A percentile compares a stretch with the other conserved stretches of the same genome.
These are phyloP conservation scores for Pangasianodon gigas DNA, from an alignment of 2,113 vertebrate species.

Conservation along the genomic window DNA sequence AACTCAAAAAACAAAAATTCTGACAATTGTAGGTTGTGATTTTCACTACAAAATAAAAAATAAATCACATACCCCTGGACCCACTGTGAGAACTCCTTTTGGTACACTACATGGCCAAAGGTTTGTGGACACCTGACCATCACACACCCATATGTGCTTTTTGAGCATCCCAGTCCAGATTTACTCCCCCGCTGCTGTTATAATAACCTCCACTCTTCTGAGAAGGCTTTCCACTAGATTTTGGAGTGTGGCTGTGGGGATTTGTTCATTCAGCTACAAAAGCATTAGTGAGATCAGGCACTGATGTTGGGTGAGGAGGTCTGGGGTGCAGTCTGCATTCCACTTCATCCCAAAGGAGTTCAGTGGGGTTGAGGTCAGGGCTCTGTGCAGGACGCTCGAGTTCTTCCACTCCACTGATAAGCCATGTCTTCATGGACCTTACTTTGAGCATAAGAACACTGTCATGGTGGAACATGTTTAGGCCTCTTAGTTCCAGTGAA, in stretches of 20 bases:
- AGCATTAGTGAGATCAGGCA: not conserved
- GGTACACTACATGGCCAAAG: not conserved
- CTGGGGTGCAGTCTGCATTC: not conserved
- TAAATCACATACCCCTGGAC: not conserved
- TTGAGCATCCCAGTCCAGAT: not conserved
- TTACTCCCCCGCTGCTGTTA: not conserved
- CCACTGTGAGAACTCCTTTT: not conserved
- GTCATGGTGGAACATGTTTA: too few relatives aligned
- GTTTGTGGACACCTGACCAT: not conserved
- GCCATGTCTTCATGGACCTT: not conserved
- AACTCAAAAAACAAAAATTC: not conserved
- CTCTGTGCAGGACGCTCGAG: not conserved
- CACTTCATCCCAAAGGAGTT: not conserved
- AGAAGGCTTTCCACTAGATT: not conserved
- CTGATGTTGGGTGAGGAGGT: not conserved
- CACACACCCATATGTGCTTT: not conserved
- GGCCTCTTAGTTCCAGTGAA: too few relatives aligned
- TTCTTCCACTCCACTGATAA: not conserved
- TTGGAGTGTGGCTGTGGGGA: too few relatives aligned
- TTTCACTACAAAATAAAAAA: not conserved
- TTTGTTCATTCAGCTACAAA: not conserved
- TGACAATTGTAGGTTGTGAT: not conserved
- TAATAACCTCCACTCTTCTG: not conserved
- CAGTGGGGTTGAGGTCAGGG: not conserved
- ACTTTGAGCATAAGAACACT: not conserved